Conservation (phyloP, 2,797 vertebrate species). For the Australoheros facetus region DNA sequence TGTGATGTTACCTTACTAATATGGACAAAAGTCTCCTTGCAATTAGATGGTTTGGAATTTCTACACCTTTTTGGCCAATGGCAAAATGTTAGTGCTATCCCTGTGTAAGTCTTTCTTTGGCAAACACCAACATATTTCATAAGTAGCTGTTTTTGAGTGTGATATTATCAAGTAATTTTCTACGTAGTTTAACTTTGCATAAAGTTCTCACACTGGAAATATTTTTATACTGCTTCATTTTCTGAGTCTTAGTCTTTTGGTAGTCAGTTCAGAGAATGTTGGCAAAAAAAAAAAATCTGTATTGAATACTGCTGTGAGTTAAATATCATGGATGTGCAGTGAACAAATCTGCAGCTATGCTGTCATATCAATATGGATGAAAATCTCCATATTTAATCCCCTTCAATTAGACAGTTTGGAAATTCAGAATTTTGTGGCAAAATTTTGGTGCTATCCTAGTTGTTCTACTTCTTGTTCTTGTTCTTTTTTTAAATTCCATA, state of each 20-base stretch:
- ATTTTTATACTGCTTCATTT: neutral
- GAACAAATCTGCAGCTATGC: neutral
- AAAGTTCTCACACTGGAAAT: neutral
- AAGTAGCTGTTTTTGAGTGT: neutral
- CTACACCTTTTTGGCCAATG: neutral
- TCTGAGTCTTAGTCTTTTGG: slow-evolving; percentile 1
- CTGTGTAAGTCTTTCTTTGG: neutral
- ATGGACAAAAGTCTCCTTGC: no score
- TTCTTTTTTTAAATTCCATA: no score
- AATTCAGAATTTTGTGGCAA: neutral
- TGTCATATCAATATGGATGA: no score
- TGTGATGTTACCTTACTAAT: neutral
- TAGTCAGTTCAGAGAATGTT: neutral
- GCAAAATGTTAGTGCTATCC: neutral
- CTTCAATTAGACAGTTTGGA: no score
- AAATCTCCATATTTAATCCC: no score
- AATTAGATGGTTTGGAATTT: no score
- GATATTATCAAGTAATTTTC: neutral
- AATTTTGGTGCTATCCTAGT: neutral
- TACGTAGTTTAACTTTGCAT: slow-evolving; percentile 8
- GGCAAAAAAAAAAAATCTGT: neutral
- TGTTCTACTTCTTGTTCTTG: no score
- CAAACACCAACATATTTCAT: neutral
- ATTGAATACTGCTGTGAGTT: neutral
- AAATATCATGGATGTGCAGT: neutral